Evolutionary conservation across 2,113 vertebrate genomes (phyloP).

Genomic region (Anhinga anhinga): DNA sequence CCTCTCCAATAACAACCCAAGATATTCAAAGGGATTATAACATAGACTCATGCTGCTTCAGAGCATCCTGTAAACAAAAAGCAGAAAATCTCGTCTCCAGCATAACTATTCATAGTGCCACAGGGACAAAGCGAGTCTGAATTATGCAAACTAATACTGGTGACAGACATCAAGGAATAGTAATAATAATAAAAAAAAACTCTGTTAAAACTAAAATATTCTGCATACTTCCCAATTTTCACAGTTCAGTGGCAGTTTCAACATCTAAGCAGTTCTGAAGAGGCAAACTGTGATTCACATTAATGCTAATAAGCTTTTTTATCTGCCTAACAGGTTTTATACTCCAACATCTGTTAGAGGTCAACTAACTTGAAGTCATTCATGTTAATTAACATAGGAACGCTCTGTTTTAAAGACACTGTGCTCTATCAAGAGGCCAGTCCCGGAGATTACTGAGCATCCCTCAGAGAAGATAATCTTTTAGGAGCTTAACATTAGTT

Average conservation of each 20-base stretch:
- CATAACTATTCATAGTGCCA: background rate
- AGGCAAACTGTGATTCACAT: background rate
- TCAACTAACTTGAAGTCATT: background rate
- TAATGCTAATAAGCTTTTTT: background rate
- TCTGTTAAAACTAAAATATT: background rate
- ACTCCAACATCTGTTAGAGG: background rate
- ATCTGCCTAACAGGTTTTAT: background rate
- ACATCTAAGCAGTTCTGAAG: background rate
- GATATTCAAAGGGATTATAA: background rate
- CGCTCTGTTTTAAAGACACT: background rate
- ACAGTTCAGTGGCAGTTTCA: background rate
- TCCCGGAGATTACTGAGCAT: background rate
- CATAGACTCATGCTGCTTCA: background rate
- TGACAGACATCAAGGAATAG: background rate
- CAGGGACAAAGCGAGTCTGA: background rate
- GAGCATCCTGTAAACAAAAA: background rate
- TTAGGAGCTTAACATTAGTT: background rate
- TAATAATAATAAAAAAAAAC: background rate
- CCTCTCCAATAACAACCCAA: background rate
- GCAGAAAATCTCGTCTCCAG: background rate
- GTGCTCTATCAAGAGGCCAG: background rate
- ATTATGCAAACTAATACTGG: background rate
- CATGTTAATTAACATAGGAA: background rate
- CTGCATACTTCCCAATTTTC: background rate
- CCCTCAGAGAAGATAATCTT: background rate